These are phyloP conservation scores for Leptarthrus brevirostris DNA, from an alignment of 2,888 invertebrate genomes.

Conservation along the genomic window DNA sequence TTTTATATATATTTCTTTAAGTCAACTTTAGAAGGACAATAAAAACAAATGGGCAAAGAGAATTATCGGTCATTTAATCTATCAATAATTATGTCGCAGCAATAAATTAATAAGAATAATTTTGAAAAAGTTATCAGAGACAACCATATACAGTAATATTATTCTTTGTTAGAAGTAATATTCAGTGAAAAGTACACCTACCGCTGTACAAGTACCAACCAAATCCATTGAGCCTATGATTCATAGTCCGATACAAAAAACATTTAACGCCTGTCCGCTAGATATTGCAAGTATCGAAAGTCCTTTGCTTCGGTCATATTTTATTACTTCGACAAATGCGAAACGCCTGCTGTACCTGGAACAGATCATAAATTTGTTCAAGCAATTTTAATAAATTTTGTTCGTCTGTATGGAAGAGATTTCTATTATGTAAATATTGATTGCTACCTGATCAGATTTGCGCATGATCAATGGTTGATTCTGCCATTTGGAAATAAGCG, in stretches of 20 bases:
- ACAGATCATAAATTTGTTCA: constrained; percentile 42
- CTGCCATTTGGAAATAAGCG: constrained; percentile 35
- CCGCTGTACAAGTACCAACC: neutral
- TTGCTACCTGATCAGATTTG: constrained; percentile 45
- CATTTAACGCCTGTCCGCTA: neutral
- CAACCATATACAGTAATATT: too few relatives aligned
- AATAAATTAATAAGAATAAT: too few relatives aligned
- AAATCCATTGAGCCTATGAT: neutral
- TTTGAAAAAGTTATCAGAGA: too few relatives aligned
- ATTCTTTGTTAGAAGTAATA: too few relatives aligned
- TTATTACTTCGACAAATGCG: neutral
- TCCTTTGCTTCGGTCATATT: neutral
- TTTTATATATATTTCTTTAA: too few relatives aligned
- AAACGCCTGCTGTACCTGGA: constrained; percentile 18
- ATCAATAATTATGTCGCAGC: too few relatives aligned
- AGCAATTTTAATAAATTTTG: constrained; percentile 49
- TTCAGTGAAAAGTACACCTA: too few relatives aligned
- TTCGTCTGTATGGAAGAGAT: constrained; percentile 16
- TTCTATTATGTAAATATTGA: constrained; percentile 49
- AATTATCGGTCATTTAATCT: too few relatives aligned
- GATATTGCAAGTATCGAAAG: too few relatives aligned
- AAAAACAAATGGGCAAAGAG: too few relatives aligned
- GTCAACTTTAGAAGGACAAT: too few relatives aligned
- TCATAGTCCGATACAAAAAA: neutral
- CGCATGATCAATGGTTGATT: constrained; percentile 37